Evolutionary conservation across 2,797 vertebrate genomes (phyloP).

Genomic region (Anableps anableps): DNA sequence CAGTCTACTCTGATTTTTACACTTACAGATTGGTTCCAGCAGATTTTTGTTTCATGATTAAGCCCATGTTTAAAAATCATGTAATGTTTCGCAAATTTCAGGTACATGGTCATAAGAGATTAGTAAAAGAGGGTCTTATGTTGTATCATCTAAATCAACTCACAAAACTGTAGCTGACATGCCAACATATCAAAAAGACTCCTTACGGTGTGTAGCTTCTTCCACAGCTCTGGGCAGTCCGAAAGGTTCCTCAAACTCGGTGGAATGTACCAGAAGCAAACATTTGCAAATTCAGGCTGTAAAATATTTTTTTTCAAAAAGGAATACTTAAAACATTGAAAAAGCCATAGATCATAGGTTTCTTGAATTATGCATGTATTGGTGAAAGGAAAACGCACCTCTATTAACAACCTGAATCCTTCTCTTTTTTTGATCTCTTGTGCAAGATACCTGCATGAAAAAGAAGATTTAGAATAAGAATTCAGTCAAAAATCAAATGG

Average conservation of each 20-base stretch:
- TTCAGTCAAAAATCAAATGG: background rate
- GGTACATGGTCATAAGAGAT: background rate
- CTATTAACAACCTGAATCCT: conserved; percentile 84
- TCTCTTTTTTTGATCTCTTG: conserved; percentile 86
- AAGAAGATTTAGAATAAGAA: background rate
- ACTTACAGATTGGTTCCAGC: background rate
- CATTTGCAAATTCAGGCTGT: conserved; percentile 87
- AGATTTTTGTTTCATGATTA: background rate
- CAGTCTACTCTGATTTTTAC: background rate
- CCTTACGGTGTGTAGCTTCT: conserved; percentile 82
- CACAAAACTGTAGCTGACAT: background rate
- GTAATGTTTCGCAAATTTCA: background rate
- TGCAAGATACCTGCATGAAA: conserved; percentile 79
- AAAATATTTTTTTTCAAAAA: conserved; percentile 10
- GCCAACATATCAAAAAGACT: background rate
- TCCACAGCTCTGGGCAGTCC: conserved; percentile 83
- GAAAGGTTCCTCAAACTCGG: conserved; percentile 81
- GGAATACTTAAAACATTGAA: background rate
- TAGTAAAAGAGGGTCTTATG: background rate
- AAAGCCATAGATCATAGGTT: background rate
- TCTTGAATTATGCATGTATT: background rate
- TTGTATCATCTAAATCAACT: background rate
- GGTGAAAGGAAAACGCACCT: conserved; percentile 67
- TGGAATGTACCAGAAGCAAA: conserved; percentile 91
- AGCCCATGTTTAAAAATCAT: background rate